Evolutionary conservation across 2,888 invertebrate species (phyloP).

Genomic region (Drosophila acutilabella): DNA sequence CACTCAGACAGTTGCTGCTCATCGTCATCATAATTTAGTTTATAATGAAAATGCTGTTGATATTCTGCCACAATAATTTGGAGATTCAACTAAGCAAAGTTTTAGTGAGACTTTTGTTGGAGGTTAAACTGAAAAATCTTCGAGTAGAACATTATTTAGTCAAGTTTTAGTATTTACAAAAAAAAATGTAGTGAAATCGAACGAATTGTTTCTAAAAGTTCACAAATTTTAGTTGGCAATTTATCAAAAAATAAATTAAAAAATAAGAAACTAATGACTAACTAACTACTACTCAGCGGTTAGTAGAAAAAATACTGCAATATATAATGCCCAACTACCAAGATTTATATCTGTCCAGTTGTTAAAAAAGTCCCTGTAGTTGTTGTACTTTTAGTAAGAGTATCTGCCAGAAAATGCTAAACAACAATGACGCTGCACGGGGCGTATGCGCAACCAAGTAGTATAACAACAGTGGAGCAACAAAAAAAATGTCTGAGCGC

Average conservation of each 20-base stretch:
- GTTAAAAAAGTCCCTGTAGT: neutral
- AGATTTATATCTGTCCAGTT: neutral
- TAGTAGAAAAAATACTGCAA: too few species aligned
- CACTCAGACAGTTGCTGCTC: slow-evolving; percentile 4
- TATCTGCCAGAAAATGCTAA: slow-evolving; percentile 1
- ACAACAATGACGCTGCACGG: slow-evolving; percentile 17
- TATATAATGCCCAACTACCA: too few species aligned
- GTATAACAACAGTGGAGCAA: slow-evolving; percentile 5
- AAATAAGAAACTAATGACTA: too few species aligned
- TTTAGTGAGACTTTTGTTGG: too few species aligned
- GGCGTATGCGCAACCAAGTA: slow-evolving; percentile 51
- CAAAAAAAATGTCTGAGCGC: slow-evolving; percentile 56
- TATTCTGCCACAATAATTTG: slow-evolving; percentile 51
- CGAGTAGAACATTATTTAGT: too few species aligned
- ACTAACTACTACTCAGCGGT: too few species aligned
- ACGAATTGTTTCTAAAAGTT: too few species aligned
- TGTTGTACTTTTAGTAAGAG: neutral
- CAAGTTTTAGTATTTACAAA: too few species aligned
- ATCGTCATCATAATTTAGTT: slow-evolving; percentile 22
- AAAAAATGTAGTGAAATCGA: too few species aligned
- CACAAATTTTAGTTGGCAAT: too few species aligned
- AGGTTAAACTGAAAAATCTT: too few species aligned
- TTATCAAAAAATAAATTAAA: too few species aligned
- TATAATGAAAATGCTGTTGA: slow-evolving; percentile 18
- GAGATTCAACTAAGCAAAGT: slow-evolving; percentile 25